These are phyloP conservation scores for Xylota sylvarum DNA, from an alignment of 2,888 invertebrate species.

Conservation along the genomic window DNA sequence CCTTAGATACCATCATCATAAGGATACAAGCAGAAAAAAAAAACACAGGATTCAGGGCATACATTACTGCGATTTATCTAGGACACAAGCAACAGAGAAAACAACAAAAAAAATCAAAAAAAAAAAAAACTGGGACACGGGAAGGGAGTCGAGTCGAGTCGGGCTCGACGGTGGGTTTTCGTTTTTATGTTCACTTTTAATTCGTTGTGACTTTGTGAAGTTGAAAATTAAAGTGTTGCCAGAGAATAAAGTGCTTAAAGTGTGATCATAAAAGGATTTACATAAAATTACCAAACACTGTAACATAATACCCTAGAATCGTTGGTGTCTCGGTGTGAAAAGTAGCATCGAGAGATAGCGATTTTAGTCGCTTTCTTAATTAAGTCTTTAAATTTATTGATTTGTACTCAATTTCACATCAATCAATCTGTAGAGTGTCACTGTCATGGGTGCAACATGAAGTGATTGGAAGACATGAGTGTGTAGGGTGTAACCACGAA, in stretches of 20 bases:
- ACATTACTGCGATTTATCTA: slow-evolving; percentile 72
- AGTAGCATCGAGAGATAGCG: background rate
- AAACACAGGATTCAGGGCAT: slow-evolving; percentile 53
- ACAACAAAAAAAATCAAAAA: slow-evolving; percentile 24
- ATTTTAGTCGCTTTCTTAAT: slow-evolving; percentile 19
- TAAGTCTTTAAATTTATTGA: slow-evolving; percentile 14
- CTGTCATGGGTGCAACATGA: background rate
- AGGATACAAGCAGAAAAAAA: slow-evolving; percentile 11
- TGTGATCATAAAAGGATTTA: slow-evolving; percentile 61
- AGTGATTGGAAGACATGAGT: background rate
- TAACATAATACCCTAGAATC: slow-evolving; percentile 44
- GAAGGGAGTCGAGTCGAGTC: slow-evolving; percentile 30
- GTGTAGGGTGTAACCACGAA: background rate
- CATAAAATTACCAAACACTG: slow-evolving; percentile 56
- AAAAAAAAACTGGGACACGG: slow-evolving; percentile 26
- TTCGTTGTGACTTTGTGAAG: slow-evolving; percentile 71
- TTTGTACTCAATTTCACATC: slow-evolving; percentile 2
- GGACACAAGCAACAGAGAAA: slow-evolving; percentile 10
- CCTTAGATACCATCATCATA: slow-evolving; percentile 56
- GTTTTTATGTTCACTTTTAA: slow-evolving; percentile 67
- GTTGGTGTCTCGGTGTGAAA: slow-evolving; percentile 5
- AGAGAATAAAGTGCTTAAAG: slow-evolving; percentile 68
- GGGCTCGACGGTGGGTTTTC: slow-evolving; percentile 35
- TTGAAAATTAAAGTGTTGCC: slow-evolving; percentile 69
- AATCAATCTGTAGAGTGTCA: background rate